phyloP scores from a whole-genome alignment of 2,113 vertebrate genomes.

The Hippocampus comes region DNA sequence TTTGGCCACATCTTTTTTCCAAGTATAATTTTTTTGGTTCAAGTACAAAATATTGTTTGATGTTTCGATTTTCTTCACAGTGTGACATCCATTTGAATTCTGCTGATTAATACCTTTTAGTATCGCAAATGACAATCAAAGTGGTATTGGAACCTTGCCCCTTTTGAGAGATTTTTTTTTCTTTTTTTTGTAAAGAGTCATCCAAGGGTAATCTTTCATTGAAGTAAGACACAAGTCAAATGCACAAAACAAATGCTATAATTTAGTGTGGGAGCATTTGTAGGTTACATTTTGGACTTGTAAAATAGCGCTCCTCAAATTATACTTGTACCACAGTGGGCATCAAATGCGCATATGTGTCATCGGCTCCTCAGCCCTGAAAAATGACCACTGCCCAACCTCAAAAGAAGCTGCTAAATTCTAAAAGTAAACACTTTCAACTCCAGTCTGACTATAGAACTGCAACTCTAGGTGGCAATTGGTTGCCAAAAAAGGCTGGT shows the following conservation, averaged over 20 bases:
- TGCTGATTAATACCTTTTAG: background rate
- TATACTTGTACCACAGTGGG: no score
- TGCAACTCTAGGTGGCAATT: constrained; percentile 6
- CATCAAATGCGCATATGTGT: background rate
- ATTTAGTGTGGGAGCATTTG: background rate
- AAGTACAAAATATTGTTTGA: background rate
- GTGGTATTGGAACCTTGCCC: background rate
- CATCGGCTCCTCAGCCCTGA: background rate
- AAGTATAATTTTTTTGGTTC: background rate
- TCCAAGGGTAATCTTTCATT: no score
- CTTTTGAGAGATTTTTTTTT: background rate
- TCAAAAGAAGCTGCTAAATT: background rate
- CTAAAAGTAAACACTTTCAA: constrained; percentile 9
- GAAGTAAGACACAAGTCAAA: no score
- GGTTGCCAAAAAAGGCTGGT: background rate
- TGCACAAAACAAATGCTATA: background rate
- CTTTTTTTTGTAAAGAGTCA: no score
- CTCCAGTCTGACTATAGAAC: background rate
- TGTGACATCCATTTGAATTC: background rate
- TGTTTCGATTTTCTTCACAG: background rate
- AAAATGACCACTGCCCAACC: background rate
- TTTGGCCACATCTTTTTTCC: background rate
- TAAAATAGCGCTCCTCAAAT: background rate
- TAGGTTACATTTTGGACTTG: background rate
- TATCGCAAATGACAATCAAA: background rate